A percentile compares a stretch with the other conserved stretches of the same genome.
Evolutionary conservation across 2,797 vertebrate species (phyloP).

Genomic region (Gymnothorax reevesii): DNA sequence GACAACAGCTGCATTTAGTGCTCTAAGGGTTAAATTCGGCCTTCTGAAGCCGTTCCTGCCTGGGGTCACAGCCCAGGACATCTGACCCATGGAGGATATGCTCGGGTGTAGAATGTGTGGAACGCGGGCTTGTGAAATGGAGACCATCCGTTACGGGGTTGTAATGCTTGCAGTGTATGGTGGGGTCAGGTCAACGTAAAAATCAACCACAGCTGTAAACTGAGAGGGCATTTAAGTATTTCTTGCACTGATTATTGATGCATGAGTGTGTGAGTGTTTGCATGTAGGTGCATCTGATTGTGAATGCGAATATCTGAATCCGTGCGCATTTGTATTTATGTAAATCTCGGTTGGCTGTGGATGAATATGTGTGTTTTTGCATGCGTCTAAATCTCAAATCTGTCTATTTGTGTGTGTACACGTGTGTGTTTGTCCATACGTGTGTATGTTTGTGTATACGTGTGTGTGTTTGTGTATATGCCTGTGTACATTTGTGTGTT

Average conservation of each 20-base stretch:
- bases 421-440: neutral
- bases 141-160: neutral
- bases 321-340: neutral
- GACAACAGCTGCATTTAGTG: too few species aligned
- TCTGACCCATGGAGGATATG: neutral
- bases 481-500: neutral
- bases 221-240: neutral
- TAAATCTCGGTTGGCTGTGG: too few species aligned
- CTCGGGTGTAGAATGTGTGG: neutral
- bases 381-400: slow-evolving; percentile 6
- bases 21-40: too few species aligned
- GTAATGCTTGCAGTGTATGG: slow-evolving; percentile 9
- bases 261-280: neutral
- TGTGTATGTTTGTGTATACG: neutral
- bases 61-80: neutral
- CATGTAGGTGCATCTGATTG: neutral
- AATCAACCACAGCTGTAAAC: neutral
- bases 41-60: slow-evolving; percentile 46
- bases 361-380: neutral
- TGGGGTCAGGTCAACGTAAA: neutral
- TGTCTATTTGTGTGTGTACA: neutral
- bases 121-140: neutral
- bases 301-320: neutral
- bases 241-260: neutral
- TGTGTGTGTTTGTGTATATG: neutral